phyloP scores from a whole-genome alignment of 2,888 invertebrate genomes.

The Eustalomyia histrio region DNA sequence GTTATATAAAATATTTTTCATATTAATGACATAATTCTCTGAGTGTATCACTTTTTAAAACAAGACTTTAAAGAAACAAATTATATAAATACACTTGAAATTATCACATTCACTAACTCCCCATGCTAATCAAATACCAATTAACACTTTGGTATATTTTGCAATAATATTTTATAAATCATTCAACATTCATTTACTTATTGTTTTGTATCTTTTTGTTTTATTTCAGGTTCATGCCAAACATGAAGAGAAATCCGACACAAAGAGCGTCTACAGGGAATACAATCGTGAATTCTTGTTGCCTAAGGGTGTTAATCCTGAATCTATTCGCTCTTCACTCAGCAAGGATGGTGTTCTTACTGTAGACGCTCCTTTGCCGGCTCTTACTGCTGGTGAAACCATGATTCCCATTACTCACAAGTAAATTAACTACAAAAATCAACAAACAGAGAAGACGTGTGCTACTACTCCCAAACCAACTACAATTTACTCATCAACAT shows the following conservation, averaged over 20 bases:
- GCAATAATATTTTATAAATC: not conserved
- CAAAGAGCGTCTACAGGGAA: conserved; percentile 97
- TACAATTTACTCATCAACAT: conserved; percentile 38
- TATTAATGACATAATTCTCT: too few species aligned
- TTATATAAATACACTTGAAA: conserved; percentile 13
- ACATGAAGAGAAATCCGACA: conserved; percentile 98
- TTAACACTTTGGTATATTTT: not conserved
- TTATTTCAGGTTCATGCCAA: conserved; percentile 94
- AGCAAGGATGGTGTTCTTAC: conserved; percentile 98
- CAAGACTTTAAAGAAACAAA: too few species aligned
- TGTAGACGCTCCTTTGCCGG: conserved; percentile 97
- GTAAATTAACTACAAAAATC: conserved; percentile 64
- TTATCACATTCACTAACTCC: not conserved
- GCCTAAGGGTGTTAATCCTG: conserved; percentile 98
- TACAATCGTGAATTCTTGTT: conserved; percentile 98
- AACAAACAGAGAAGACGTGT: conserved; percentile 26
- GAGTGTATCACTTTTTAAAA: too few species aligned
- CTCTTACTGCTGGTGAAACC: conserved; percentile 80
- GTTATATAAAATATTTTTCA: too few species aligned
- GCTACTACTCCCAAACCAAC: conserved; percentile 24
- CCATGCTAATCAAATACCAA: conserved; percentile 14
- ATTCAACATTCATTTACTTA: not conserved
- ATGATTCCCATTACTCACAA: conserved; percentile 80
- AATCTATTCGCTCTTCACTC: conserved; percentile 96
- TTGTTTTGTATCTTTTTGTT: conserved; percentile 38